These are phyloP conservation scores for Euplagia quadripunctaria DNA, from an alignment of 2,888 invertebrate species.

Conservation along the genomic window DNA sequence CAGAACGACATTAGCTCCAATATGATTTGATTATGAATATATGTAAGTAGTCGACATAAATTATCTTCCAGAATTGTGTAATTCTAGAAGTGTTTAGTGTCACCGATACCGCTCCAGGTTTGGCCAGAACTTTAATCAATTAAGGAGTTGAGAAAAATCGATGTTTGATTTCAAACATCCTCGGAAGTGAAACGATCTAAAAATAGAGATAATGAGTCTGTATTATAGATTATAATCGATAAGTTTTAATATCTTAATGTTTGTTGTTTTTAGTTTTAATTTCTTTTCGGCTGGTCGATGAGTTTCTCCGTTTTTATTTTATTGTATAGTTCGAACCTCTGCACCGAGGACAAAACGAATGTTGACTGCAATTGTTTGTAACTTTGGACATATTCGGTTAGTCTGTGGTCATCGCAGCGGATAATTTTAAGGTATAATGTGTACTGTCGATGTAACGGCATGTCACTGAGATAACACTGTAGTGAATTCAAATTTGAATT, in stretches of 20 bases:
- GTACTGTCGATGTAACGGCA: conserved; percentile 39
- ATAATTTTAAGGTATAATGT: conserved; percentile 47
- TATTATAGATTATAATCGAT: conserved; percentile 74
- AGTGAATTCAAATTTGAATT: conserved; percentile 1
- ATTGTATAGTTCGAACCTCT: conserved; percentile 48
- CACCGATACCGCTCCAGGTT: neutral
- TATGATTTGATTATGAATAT: neutral
- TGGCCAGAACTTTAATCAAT: conserved; percentile 8
- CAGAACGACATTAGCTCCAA: neutral
- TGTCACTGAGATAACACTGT: conserved; percentile 33
- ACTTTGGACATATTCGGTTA: conserved; percentile 40
- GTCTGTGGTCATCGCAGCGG: conserved; percentile 54
- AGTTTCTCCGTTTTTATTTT: conserved; percentile 44
- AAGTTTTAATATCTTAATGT: conserved; percentile 65
- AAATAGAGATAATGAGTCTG: conserved; percentile 70
- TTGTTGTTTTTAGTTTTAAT: conserved; percentile 77
- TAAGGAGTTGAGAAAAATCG: conserved; percentile 11
- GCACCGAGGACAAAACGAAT: conserved; percentile 29
- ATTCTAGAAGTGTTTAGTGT: neutral
- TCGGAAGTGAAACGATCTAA: conserved; percentile 41
- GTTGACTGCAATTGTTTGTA: conserved; percentile 42
- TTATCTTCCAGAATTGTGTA: neutral
- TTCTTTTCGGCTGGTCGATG: conserved; percentile 62
- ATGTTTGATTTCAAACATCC: conserved; percentile 22
- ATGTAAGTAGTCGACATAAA: neutral